These are phyloP conservation scores for Decapterus maruadsi DNA, from an alignment of 2,797 vertebrate species.

Conservation along the genomic window DNA sequence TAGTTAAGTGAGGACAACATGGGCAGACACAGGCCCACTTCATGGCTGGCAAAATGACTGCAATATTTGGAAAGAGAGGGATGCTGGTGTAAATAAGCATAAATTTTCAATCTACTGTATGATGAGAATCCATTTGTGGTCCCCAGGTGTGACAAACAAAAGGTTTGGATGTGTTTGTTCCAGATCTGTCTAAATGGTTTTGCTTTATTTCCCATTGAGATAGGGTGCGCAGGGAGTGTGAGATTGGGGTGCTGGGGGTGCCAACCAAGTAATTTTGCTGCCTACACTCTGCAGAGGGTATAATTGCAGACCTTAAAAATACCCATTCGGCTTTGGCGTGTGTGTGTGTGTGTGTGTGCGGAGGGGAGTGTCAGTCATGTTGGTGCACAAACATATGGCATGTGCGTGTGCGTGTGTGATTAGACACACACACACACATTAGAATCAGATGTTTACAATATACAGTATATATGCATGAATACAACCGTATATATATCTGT, in stretches of 20 bases:
- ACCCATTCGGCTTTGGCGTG: constrained; percentile 74
- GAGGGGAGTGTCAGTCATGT: constrained; percentile 42
- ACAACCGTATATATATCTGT: constrained; percentile 35
- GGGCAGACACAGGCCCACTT: constrained; percentile 64
- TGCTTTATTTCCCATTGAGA: constrained; percentile 78
- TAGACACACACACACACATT: too few species aligned
- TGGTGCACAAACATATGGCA: constrained; percentile 53
- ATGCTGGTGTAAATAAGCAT: constrained; percentile 79
- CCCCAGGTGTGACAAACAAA: constrained; percentile 85
- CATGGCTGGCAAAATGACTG: constrained; percentile 57
- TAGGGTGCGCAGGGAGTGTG: constrained; percentile 59
- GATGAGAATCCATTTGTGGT: constrained; percentile 81
- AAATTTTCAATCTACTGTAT: constrained; percentile 80
- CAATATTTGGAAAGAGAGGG: constrained; percentile 61
- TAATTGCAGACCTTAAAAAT: constrained; percentile 83
- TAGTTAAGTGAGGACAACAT: constrained; percentile 57
- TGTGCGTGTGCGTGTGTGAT: constrained; percentile 8
- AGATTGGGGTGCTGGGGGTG: constrained; percentile 73
- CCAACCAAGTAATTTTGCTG: constrained; percentile 81
- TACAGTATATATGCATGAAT: constrained; percentile 53
- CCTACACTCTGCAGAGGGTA: constrained; percentile 76
- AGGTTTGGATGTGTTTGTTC: constrained; percentile 77
- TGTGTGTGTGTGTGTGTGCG: constrained; percentile 25
- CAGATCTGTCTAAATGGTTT: constrained; percentile 79
- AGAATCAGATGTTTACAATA: constrained; percentile 62